Percentiles rank a stretch among this genome's conserved stretches.
Evolutionary conservation across 2,797 vertebrate genomes (phyloP).

Genomic region (Tadarida brasiliensis): DNA sequence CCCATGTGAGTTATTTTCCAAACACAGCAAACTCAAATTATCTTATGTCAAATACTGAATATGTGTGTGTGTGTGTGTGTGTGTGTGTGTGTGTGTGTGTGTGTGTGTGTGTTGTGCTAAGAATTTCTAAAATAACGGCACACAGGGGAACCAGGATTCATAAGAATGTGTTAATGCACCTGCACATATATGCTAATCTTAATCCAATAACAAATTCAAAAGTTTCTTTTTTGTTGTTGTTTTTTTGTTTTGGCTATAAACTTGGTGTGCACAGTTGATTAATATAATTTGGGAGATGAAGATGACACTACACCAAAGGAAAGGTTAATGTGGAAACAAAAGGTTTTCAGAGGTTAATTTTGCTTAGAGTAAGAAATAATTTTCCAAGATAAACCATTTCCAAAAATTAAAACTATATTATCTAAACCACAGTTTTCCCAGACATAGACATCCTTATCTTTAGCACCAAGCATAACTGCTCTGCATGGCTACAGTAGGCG

Average conservation of each 20-base stretch:
- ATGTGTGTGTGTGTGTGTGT: slow-evolving; percentile 79
- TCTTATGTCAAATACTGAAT: slow-evolving; percentile 90
- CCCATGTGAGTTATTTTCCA: slow-evolving; percentile 92
- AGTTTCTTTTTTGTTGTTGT: not conserved
- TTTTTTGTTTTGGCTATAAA: slow-evolving; percentile 69
- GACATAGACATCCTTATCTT: not conserved
- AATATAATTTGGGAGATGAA: slow-evolving; percentile 70
- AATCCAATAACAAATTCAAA: slow-evolving; percentile 71
- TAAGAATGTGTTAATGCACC: slow-evolving; percentile 68
- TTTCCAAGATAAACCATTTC: not conserved
- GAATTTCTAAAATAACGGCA: slow-evolving; percentile 90
- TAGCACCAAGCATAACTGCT: not conserved
- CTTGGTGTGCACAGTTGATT: slow-evolving; percentile 55
- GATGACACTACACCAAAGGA: slow-evolving; percentile 56
- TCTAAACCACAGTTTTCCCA: slow-evolving; percentile 22
- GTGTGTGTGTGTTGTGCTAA: slow-evolving; percentile 66
- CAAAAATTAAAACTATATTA: not conserved
- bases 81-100: slow-evolving; percentile 77
- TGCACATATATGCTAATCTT: slow-evolving; percentile 51
- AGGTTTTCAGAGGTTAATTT: slow-evolving; percentile 69
- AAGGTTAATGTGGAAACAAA: slow-evolving; percentile 50
- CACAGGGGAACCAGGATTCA: slow-evolving; percentile 79
- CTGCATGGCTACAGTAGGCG: not conserved
- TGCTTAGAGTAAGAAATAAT: slow-evolving; percentile 62
- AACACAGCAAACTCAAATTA: slow-evolving; percentile 94